Evolutionary conservation across 2,797 vertebrate species (phyloP).

Genomic region (Thamnophis elegans): DNA sequence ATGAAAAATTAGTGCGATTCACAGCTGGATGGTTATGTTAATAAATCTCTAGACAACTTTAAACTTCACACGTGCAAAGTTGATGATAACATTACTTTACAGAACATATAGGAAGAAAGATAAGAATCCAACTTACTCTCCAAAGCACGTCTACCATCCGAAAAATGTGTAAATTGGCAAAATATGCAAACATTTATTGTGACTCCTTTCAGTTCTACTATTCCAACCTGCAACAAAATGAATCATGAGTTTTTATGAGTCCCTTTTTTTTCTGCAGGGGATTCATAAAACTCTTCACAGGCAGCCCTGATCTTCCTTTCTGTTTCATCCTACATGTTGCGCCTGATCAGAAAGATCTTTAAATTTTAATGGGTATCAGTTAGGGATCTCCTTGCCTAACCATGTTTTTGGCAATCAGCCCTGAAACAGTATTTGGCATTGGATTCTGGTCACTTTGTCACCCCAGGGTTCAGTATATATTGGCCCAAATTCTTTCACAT

Average conservation of each 20-base stretch:
- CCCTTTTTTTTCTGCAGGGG: background rate
- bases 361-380: slow-evolving; percentile 1
- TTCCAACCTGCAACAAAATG: background rate
- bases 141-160: background rate
- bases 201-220: background rate
- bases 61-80: background rate
- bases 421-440: background rate
- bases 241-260: background rate
- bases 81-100: background rate
- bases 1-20: background rate
- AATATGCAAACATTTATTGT: background rate
- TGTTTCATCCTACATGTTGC: background rate
- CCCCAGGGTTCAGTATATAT: background rate
- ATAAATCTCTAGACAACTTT: background rate
- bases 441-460: background rate
- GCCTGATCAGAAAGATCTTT: slow-evolving; percentile 9
- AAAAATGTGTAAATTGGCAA: background rate
- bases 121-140: background rate
- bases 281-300: background rate
- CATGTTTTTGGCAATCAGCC: background rate
- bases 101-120: background rate
- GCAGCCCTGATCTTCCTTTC: background rate
- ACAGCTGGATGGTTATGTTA: background rate
- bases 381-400: background rate
- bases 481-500: background rate